phyloP scores from a whole-genome alignment of 2,888 invertebrate genomes.

The Drosophila siamana region DNA sequence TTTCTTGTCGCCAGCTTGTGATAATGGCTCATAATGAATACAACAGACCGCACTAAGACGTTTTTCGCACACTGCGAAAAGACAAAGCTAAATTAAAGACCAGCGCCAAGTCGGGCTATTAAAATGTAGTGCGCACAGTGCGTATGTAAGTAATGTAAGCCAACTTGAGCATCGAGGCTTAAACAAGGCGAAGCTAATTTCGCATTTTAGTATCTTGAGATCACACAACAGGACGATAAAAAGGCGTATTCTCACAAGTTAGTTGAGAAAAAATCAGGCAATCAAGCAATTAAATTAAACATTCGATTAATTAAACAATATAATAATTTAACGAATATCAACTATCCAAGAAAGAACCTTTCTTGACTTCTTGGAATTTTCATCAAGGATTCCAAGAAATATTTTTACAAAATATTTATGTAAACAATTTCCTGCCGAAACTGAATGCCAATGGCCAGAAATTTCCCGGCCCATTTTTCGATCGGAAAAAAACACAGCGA shows the following conservation, averaged over 20 bases:
- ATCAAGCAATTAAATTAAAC: too few relatives aligned
- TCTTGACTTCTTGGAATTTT: not conserved
- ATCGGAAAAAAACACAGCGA: slow-evolving; percentile 18
- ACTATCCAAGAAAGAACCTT: too few relatives aligned
- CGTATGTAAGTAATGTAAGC: slow-evolving; percentile 53
- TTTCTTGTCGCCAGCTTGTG: slow-evolving; percentile 76
- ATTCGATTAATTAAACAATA: too few relatives aligned
- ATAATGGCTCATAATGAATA: slow-evolving; percentile 81
- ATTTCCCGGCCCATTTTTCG: slow-evolving; percentile 61
- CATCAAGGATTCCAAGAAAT: not conserved
- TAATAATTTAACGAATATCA: too few relatives aligned
- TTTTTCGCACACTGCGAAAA: slow-evolving; percentile 20
- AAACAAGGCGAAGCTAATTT: slow-evolving; percentile 5
- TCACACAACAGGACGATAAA: too few relatives aligned
- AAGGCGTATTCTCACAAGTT: not conserved
- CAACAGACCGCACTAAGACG: slow-evolving; percentile 71
- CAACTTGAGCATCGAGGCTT: slow-evolving; percentile 13
- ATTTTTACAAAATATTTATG: not conserved
- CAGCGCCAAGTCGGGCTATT: slow-evolving; percentile 37
- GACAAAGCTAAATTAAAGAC: slow-evolving; percentile 34
- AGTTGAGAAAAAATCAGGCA: not conserved
- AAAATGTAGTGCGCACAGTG: slow-evolving; percentile 58
- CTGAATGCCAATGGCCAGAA: slow-evolving; percentile 61
- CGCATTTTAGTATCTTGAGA: not conserved
- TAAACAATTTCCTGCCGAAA: slow-evolving; percentile 2